A percentile compares a stretch with the other conserved stretches of the same genome.
phyloP scores from a whole-genome alignment of 1,140 invertebrate genomes.

The Yoshiicerus persimilis region DNA sequence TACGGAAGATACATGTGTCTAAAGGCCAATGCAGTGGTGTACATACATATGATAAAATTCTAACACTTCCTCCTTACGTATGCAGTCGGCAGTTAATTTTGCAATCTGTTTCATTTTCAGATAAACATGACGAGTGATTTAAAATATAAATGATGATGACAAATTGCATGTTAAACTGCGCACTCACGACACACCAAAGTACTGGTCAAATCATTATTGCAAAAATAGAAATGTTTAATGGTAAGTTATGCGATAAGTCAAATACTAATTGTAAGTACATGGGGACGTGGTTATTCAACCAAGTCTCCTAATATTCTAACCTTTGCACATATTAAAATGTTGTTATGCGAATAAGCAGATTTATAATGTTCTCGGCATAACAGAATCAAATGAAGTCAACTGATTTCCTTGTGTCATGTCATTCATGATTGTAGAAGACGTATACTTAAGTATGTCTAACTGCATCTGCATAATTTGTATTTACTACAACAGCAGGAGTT shows the following conservation, averaged over 20 bases:
- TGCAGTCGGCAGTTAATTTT: neutral
- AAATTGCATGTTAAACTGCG: neutral
- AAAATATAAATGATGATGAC: neutral
- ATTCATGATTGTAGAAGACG: neutral
- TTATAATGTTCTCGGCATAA: neutral
- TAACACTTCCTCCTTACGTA: neutral
- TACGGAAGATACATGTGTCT: neutral
- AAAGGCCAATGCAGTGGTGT: neutral
- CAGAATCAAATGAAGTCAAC: neutral
- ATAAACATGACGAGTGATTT: conserved; percentile 4
- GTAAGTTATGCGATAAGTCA: neutral
- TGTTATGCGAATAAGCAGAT: neutral
- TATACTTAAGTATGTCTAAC: neutral
- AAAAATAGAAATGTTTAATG: neutral
- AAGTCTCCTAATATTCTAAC: neutral
- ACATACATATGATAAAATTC: neutral
- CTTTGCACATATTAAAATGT: neutral
- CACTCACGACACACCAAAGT: neutral
- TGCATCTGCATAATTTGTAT: neutral
- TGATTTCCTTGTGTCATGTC: neutral
- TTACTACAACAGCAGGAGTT: neutral
- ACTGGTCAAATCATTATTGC: neutral
- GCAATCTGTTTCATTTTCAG: neutral
- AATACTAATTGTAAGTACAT: neutral
- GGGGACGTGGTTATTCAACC: neutral